Evolutionary conservation across 2,113 vertebrate genomes (phyloP), one percentile per base, ranked within the genome.

Genomic region (Megalops atlanticus): DNA sequence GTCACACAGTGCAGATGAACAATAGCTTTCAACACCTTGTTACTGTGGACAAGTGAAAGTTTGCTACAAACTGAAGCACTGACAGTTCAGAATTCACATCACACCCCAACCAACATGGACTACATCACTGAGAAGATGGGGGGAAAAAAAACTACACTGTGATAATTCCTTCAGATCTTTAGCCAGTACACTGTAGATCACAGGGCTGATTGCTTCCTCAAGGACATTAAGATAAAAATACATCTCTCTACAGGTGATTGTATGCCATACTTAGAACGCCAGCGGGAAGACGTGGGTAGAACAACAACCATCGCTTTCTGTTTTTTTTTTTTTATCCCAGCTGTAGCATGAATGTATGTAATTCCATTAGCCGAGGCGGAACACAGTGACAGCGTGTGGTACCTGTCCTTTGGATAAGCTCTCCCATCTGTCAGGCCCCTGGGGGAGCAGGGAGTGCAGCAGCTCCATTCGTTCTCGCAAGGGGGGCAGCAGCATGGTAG

Each of bases 371-470:
- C n/a, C n/a, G n/a, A n/a, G n/a, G n/a, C n/a, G n/a, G n/a, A n/a
- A n/a, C n/a, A n/a, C n/a, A n/a, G n/a, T n/a, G n/a, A n/a, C 15
- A 41, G 18, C 36, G 18, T 0, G 21, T 2, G 38, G 86, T 92
- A 99, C 97, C 96, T 99, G 98, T 91, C 98, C 98, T 94, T 99
- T 99, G 45, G 97, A 98, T 81, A 99, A 95, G 77, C 96, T 99
- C 91, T 99, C 98, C 98, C 97, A 99, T 87, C 98, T 89, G 88
- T 99, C 98, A 15, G 98, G 98, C 45, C 98, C 98, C 88, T 99
- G 98, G 33, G 98, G 98, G 79, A 99, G 90, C 83, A 99, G 94
- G 2, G 97, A 96, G 91, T 99, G 98, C 0, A 99, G 94, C 24
- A 99, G 94, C 86, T 99, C 98, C 98, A 99, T 99, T 76, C 98